A percentile compares a stretch with the other conserved stretches of the same genome.
phyloP scores from a whole-genome alignment of 1,140 invertebrate genomes.

The Penaeus indicus region DNA sequence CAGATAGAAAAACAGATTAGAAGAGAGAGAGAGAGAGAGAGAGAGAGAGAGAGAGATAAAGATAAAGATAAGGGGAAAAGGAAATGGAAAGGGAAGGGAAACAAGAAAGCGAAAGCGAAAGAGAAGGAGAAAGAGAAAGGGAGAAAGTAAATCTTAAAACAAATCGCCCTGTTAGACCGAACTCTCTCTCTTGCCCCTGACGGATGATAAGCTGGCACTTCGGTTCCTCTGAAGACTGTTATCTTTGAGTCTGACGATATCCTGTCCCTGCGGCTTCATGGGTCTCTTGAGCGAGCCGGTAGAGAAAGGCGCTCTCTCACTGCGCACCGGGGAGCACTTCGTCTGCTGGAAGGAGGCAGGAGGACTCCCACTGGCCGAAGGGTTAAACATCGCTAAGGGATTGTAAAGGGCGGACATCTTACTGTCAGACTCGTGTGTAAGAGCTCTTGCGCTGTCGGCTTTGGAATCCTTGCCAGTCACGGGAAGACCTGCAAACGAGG shows the following conservation, averaged over 20 bases:
- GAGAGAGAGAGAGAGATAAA: too few species aligned
- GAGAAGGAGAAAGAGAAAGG: too few species aligned
- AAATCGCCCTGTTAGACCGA: conserved; percentile 41
- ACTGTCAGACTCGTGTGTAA: background rate
- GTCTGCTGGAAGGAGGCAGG: conserved; percentile 31
- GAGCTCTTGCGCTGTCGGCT: background rate
- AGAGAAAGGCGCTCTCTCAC: conserved; percentile 10
- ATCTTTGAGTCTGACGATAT: conserved; percentile 50
- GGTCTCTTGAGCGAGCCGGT: conserved; percentile 55
- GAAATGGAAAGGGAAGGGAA: too few species aligned
- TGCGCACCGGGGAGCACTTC: background rate
- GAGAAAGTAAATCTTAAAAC: too few species aligned
- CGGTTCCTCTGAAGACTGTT: conserved; percentile 38
- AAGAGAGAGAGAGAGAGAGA: too few species aligned
- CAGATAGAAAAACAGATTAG: too few species aligned
- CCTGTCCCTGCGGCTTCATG: conserved; percentile 45
- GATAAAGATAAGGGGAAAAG: too few species aligned
- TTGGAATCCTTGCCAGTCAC: conserved; percentile 27
- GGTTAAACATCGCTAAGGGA: conserved; percentile 39
- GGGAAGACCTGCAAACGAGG: conserved; percentile 37
- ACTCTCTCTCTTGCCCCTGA: conserved; percentile 51
- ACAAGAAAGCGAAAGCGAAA: too few species aligned
- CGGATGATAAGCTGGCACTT: conserved; percentile 53
- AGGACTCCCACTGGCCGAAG: background rate
- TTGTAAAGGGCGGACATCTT: conserved; percentile 60